Conservation (phyloP, 2,797 vertebrate species). For the Anableps anableps region DNA sequence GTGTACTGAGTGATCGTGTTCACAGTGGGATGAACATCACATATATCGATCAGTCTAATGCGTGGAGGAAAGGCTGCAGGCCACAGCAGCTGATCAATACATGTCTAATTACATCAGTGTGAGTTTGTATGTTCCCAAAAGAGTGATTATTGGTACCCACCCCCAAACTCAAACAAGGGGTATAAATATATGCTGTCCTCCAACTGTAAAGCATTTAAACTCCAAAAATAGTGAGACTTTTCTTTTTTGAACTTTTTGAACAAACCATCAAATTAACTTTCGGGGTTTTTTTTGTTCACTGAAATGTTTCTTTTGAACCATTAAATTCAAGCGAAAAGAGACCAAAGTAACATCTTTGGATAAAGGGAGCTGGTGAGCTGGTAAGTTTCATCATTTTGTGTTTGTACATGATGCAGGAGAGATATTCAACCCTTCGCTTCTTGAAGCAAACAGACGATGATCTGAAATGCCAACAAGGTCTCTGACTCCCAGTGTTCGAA, state of each 20-base stretch:
- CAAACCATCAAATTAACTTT: background rate
- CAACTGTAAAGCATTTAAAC: constrained; percentile 44
- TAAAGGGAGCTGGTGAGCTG: constrained; percentile 51
- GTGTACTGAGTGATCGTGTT: constrained; percentile 37
- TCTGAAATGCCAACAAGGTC: constrained; percentile 11
- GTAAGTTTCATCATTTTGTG: constrained; percentile 43
- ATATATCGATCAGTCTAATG: constrained; percentile 84
- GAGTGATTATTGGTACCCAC: constrained; percentile 36
- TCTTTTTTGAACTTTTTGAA: background rate
- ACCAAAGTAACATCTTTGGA: background rate
- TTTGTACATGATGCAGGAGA: background rate
- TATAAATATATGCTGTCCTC: constrained; percentile 78
- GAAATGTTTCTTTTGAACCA: background rate
- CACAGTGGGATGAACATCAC: constrained; percentile 78
- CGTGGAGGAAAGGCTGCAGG: constrained; percentile 80
- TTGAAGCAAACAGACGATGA: background rate
- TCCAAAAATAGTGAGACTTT: constrained; percentile 9
- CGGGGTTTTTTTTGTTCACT: background rate
- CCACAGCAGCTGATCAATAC: constrained; percentile 80
- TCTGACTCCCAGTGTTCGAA: background rate
- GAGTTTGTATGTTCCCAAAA: constrained; percentile 39
- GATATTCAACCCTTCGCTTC: background rate
- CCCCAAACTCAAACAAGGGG: constrained; percentile 57
- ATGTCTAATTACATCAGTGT: constrained; percentile 76
- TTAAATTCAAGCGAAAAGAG: background rate